These are phyloP conservation scores for Apocrypta bakeri DNA, from an alignment of 1,140 invertebrate species.

Conservation along the genomic window DNA sequence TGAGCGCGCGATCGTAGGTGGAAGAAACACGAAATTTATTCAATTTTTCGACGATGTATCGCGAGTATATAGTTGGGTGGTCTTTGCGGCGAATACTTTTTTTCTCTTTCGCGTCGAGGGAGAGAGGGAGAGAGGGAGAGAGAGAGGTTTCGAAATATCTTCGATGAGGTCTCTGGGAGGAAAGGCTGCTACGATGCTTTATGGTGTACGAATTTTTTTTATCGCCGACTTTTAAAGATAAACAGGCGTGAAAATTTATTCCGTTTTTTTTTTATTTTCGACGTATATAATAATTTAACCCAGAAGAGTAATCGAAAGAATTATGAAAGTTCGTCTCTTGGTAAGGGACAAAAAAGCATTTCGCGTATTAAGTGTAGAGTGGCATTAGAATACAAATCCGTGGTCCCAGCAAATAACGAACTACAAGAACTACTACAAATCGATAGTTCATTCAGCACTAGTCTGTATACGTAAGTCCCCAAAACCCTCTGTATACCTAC, in stretches of 20 bases:
- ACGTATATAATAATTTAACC: too few species aligned
- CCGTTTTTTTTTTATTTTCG: neutral
- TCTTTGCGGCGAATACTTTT: neutral
- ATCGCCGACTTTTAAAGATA: neutral
- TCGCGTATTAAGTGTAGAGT: too few species aligned
- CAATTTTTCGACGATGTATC: slow-evolving; percentile 3
- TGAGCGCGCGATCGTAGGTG: neutral
- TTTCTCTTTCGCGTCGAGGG: neutral
- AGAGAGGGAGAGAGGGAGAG: neutral
- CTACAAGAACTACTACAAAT: neutral
- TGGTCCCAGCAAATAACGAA: neutral
- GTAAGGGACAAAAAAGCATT: too few species aligned
- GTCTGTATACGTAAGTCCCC: neutral
- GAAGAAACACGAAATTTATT: slow-evolving; percentile 3
- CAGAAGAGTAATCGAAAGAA: too few species aligned
- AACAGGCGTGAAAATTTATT: neutral
- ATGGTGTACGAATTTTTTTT: neutral
- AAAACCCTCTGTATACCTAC: neutral
- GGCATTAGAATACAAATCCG: neutral
- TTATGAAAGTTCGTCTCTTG: too few species aligned
- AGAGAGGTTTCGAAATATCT: neutral
- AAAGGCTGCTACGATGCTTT: too few species aligned
- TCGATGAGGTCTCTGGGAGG: too few species aligned
- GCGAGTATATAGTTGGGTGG: slow-evolving; percentile 1
- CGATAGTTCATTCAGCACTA: neutral